Base-by-base conservation (phyloP, 2,888 invertebrate species). In the Pyralis farinalis region DNA sequence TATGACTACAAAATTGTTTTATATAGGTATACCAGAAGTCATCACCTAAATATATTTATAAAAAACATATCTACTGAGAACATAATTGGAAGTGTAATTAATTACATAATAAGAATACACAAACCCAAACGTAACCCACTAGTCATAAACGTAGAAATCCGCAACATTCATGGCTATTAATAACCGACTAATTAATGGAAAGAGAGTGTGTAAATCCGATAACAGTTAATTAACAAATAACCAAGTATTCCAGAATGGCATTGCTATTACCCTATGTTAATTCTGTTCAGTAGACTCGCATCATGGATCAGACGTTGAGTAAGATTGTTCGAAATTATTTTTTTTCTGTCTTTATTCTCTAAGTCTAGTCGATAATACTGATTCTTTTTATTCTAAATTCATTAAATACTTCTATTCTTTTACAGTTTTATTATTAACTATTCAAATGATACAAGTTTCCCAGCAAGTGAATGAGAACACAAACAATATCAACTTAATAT, bases 201-300 rank as follows among this genome's bases (percentile, higher is more conserved):
- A 55, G 51, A 58, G 58, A 51, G 53, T 56, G 55, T 51, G 62
- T 55, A 65, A 65, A 58, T 51, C 55, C 73, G 72, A 76, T 77
- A 72, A 61, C 64, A 60, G 59, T 67, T 70, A 64, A 73, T 74
- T 70, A 74, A 67, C 63, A 59, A 63, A 40, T 55, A 43, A 60
- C 55, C 57, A 55, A 56, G 51, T 49, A 55, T 54, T 22, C 30
- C n/a, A 40, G 33, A 40, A 44, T 37, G 42, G 39, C 12, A 39
- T 37, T 16, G n/a, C 29, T 36, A 50, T 8, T 11, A 8, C 11
- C 21, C 30, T 30, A 30, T 36, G 28, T 28, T 7, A 20, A 5
- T 21, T 8, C 25, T 25, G 7, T 8, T 1, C 3, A 25, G 25
- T 25, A 7, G n/a, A 10, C 9, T 9, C 7, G 3, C 6, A 12